These are phyloP conservation scores for Nysson spinosus DNA, from an alignment of 2,888 invertebrate genomes.

Conservation along the genomic window DNA sequence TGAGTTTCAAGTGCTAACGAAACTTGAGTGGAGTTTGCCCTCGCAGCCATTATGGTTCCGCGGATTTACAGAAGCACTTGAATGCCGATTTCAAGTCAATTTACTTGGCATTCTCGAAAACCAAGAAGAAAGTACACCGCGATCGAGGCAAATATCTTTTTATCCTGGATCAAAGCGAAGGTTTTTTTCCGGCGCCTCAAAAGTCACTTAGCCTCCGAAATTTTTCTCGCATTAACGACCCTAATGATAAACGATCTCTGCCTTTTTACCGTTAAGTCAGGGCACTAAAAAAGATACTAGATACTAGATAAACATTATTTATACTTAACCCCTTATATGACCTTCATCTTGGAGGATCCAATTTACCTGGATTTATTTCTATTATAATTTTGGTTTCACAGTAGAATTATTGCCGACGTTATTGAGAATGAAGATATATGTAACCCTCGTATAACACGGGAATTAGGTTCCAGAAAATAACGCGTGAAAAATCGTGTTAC, in stretches of 20 bases:
- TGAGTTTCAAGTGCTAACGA: constrained; percentile 41
- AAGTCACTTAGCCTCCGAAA: constrained; percentile 10
- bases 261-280: constrained; percentile 16
- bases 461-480: too few species aligned
- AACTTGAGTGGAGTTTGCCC: constrained; percentile 39
- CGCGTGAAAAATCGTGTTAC: too few species aligned
- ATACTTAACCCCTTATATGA: too few species aligned
- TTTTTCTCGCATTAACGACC: constrained; percentile 47
- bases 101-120: neutral
- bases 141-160: neutral
- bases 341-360: too few species aligned
- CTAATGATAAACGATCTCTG: constrained; percentile 38
- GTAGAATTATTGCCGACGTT: too few species aligned
- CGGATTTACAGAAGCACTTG: constrained; percentile 34
- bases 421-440: too few species aligned
- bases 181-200: neutral
- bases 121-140: too few species aligned
- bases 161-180: neutral
- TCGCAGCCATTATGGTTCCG: constrained; percentile 45
- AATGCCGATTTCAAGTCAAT: constrained; percentile 29
- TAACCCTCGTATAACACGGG: too few species aligned
- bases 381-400: too few species aligned
- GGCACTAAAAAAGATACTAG: too few species aligned
- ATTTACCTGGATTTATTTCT: too few species aligned
- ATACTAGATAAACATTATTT: too few species aligned